phyloP scores from a whole-genome alignment of 2,797 vertebrate genomes.

The Chaetodon trifasciatus region DNA sequence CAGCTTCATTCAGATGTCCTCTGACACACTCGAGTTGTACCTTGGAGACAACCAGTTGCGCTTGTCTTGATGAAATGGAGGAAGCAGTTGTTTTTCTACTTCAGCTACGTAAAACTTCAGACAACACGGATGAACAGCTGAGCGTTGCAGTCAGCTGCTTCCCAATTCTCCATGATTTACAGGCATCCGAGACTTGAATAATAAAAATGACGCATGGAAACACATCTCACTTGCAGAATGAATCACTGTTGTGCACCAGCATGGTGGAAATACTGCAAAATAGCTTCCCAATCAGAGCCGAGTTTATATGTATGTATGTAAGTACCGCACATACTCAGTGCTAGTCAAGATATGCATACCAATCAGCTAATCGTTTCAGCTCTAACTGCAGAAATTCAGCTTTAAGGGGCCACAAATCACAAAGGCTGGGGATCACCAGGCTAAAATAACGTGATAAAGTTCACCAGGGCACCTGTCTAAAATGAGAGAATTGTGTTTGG shows the following conservation, averaged over 20 bases:
- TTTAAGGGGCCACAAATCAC: not conserved
- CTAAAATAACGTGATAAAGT: not conserved
- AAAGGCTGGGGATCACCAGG: not conserved
- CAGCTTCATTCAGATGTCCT: not conserved
- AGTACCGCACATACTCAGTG: not conserved
- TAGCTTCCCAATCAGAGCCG: not conserved
- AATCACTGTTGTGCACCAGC: not conserved
- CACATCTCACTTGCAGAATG: not conserved
- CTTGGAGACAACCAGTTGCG: not conserved
- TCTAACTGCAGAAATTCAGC: not conserved
- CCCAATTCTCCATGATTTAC: not conserved
- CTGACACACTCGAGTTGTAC: too few relatives aligned
- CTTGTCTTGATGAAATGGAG: not conserved
- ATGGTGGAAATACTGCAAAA: not conserved
- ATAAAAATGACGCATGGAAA: not conserved
- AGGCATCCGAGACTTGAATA: not conserved
- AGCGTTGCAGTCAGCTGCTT: not conserved
- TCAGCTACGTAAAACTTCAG: not conserved
- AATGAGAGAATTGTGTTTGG: not conserved
- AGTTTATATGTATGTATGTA: not conserved
- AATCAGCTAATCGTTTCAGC: not conserved
- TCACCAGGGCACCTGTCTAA: not conserved
- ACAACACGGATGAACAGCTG: not conserved
- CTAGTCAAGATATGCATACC: not conserved
- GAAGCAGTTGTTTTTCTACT: not conserved